Base-by-base conservation (phyloP, 2,113 vertebrate species). In the Saccopteryx leptura region DNA sequence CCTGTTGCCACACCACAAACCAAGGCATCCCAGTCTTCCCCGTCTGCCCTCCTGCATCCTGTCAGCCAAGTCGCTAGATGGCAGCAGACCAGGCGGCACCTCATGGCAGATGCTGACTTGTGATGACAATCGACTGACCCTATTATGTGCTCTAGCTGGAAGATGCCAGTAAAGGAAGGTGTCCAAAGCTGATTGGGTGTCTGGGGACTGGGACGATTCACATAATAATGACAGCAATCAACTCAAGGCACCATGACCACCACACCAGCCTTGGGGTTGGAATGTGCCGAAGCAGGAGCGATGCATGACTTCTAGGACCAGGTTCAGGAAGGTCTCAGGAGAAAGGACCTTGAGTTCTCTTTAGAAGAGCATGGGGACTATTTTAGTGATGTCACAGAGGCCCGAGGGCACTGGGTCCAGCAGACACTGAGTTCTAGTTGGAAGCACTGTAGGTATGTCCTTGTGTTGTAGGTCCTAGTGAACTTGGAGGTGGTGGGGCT, bases 21-120 rank as follows among this genome's bases (percentile, higher is more conserved):
- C 9, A 4, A 13, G 19, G 2, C 18, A n/a, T 5, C 9, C 15
- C 5, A 1, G 91, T n/a, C 19, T 76, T 66, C 23, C 28, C 6
- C 1, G 0, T 0, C 1, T 1, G 5, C 28, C 6, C 0, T 4
- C 33, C 66, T 28, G 14, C 5, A 18, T 26, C 9, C 60, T 19
- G 5, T 28, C 9, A 9, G 48, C 26, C 15, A 68, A 68, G 33
- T 61, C 23, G 17, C 1, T 4, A 76, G 66, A 21, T 56, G 17
- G 9, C 1, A 3, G 33, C 23, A 31, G 50, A 5, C 5, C 4
- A 58, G 10, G 28, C 46, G 0, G 12, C 1, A 9, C 7, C 6
- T 0, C 5, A 1, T 7, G 19, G 46, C 33, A 7, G 21, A 39
- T 9, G 14, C 54, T 75, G 46, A 2, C 28, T 12, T 46, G 18